These are phyloP conservation scores for Psilanteris sp. DNA, from an alignment of 1,140 invertebrate genomes.

Conservation along the genomic window DNA sequence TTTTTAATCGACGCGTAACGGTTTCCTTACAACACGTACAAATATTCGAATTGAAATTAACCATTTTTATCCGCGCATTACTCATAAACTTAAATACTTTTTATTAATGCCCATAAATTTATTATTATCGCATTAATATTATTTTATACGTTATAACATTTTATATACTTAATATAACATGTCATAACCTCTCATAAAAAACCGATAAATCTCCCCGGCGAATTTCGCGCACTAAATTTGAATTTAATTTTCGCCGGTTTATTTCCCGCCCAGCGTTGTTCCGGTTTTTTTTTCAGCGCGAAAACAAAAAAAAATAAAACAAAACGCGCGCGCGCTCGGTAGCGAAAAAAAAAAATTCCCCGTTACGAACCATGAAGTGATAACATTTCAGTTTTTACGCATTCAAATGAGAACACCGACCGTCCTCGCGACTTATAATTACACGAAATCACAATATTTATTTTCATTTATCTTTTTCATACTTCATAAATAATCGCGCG, in stretches of 20 bases:
- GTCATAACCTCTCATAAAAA: constrained; percentile 30
- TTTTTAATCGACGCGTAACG: constrained; percentile 5
- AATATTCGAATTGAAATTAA: constrained; percentile 18
- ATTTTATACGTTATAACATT: constrained; percentile 28
- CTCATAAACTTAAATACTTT: constrained; percentile 32
- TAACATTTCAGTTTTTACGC: constrained; percentile 10
- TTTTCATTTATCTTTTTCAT: constrained; percentile 52
- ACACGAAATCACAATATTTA: constrained; percentile 31
- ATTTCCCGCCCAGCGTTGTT: no score
- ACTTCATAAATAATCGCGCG: constrained; percentile 43
- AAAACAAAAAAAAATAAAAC: neutral
- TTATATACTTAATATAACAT: constrained; percentile 37
- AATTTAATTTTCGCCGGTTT: constrained; percentile 9
- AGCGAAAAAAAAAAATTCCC: neutral
- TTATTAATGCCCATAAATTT: constrained; percentile 30
- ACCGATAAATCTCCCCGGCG: constrained; percentile 11
- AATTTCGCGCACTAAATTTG: constrained; percentile 6
- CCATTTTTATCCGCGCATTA: constrained; percentile 14
- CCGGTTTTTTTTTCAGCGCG: neutral
- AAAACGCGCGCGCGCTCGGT: no score
- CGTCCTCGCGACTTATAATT: constrained; percentile 15
- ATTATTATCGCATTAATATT: constrained; percentile 32
- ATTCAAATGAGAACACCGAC: constrained; percentile 23
- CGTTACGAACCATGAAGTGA: constrained; percentile 14
- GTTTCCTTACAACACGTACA: neutral